These are phyloP conservation scores for Melanotaenia trifasciata DNA, from an alignment of 2,797 vertebrate species.

Conservation along the genomic window DNA sequence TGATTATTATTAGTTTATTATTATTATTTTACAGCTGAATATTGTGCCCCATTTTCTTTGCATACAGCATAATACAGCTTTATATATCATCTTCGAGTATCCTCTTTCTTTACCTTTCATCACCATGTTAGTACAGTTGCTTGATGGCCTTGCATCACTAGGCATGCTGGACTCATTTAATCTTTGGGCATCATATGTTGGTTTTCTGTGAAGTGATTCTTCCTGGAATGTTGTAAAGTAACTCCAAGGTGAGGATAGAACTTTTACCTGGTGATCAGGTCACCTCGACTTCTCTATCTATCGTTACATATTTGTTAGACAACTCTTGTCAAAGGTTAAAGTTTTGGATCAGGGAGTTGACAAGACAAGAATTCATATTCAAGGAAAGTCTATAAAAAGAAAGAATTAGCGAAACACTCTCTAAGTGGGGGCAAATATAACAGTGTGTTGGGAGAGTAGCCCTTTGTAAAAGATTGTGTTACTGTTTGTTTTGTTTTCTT, in stretches of 20 bases:
- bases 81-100: not conserved
- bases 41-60: too few relatives aligned
- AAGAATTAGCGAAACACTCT: not conserved
- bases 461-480: not conserved
- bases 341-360: not conserved
- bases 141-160: slow-evolving; percentile 18
- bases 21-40: too few relatives aligned
- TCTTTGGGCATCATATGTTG: not conserved
- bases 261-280: not conserved
- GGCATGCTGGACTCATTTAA: not conserved
- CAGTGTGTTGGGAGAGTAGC: not conserved
- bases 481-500: not conserved
- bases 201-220: slow-evolving; percentile 2
- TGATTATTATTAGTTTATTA: too few relatives aligned
- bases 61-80: too few relatives aligned
- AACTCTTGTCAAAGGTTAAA: not conserved
- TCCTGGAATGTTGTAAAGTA: slow-evolving; percentile 4
- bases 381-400: not conserved
- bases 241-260: too few relatives aligned
- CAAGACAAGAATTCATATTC: not conserved
- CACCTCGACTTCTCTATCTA: not conserved
- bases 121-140: not conserved
- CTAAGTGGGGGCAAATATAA: not conserved
- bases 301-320: not conserved
- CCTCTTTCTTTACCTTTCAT: not conserved